Percentiles rank a stretch among this genome's conserved stretches.
Evolutionary conservation across 2,888 invertebrate genomes (phyloP).

Genomic region (Pemphredon lugubris): DNA sequence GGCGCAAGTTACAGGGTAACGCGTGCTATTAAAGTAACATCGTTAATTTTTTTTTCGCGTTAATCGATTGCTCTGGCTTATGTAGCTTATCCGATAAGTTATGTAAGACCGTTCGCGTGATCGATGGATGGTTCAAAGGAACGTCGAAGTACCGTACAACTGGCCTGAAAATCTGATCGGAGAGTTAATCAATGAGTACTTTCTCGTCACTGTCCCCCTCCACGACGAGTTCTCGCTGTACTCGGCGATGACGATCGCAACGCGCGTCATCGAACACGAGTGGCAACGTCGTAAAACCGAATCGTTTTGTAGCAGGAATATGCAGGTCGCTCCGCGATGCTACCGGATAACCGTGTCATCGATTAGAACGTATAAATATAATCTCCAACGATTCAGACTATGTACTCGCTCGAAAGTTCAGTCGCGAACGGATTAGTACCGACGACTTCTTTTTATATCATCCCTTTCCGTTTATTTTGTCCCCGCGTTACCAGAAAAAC

Average conservation of each 20-base stretch:
- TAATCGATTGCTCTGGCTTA: constrained; percentile 17
- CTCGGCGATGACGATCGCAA: constrained; percentile 35
- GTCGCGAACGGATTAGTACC: constrained; percentile 7
- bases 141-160: too few relatives aligned
- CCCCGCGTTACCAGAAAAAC: background rate
- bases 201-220: constrained; percentile 4
- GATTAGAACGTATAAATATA: constrained; percentile 60
- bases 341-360: constrained; percentile 62
- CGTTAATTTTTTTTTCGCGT: background rate
- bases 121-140: constrained; percentile 30
- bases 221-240: background rate
- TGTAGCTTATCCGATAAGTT: constrained; percentile 1
- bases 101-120: constrained; percentile 18
- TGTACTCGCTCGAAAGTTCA: constrained; percentile 26
- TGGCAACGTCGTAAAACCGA: constrained; percentile 50
- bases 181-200: constrained; percentile 47
- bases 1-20: background rate
- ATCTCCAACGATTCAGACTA: constrained; percentile 10
- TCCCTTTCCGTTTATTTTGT: background rate
- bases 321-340: constrained; percentile 52
- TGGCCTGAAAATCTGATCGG: constrained; percentile 14
- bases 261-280: constrained; percentile 56
- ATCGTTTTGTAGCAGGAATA: constrained; percentile 43
- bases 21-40: background rate
- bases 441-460: background rate